A percentile compares a stretch with the other conserved stretches of the same genome.
Conservation (phyloP, 2,113 vertebrate species). For the Vanacampus margaritifer region DNA sequence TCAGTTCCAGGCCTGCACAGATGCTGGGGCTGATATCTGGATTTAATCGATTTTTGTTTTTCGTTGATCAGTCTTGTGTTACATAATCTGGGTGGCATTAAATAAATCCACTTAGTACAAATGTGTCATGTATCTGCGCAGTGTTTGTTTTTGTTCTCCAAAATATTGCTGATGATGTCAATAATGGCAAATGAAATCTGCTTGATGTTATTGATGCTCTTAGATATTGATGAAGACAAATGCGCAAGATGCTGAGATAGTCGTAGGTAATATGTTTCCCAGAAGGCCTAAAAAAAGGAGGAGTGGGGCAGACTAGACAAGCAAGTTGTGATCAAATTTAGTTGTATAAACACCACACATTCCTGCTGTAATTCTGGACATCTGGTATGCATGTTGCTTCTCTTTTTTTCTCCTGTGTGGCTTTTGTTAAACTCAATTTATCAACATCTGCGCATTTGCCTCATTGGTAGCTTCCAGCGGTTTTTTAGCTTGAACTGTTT, state of each 20-base stretch:
- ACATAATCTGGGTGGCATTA: slow-evolving; percentile 10
- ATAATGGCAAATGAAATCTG: not conserved
- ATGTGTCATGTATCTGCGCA: not conserved
- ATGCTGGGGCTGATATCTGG: slow-evolving; percentile 38
- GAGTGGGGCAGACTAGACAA: slow-evolving; percentile 35
- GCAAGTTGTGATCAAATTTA: slow-evolving; percentile 44
- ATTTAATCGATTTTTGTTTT: slow-evolving; percentile 16
- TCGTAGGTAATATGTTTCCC: slow-evolving; percentile 23
- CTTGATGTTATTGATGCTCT: not conserved
- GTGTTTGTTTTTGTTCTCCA: not conserved
- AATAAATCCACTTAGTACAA: slow-evolving; percentile 2
- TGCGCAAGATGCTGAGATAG: slow-evolving; percentile 8
- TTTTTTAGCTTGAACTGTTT: not conserved
- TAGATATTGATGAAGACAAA: not conserved
- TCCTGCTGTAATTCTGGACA: slow-evolving; percentile 70
- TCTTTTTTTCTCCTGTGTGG: slow-evolving; percentile 23
- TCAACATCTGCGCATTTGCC: slow-evolving; percentile 28
- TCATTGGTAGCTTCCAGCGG: not conserved
- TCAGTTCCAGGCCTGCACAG: slow-evolving; percentile 11
- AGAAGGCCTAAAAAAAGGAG: slow-evolving; percentile 19
- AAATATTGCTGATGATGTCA: not conserved
- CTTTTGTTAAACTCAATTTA: slow-evolving; percentile 42
- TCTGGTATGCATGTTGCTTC: slow-evolving; percentile 64
- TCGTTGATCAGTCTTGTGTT: slow-evolving; percentile 2
- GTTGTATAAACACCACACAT: slow-evolving; percentile 69